Base-by-base conservation (phyloP, 2,113 vertebrate species). In the Agelaius tricolor region DNA sequence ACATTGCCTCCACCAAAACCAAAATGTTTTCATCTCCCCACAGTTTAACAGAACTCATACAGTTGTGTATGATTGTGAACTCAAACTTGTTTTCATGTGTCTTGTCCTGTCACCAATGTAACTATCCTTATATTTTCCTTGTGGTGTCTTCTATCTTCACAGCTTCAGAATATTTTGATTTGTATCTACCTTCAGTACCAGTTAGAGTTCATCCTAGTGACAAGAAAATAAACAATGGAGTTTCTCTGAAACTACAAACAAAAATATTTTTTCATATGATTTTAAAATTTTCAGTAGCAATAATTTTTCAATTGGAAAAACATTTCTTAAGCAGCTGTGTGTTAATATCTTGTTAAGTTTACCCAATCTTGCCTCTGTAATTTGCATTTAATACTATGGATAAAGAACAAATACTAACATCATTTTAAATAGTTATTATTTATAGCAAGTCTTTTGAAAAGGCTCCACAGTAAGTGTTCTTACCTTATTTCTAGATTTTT, bases 401-500 rank as follows among this genome's bases (percentile, higher is more conserved):
- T 27, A 46, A 75, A 63, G 23, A 82, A 9, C 27, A 61, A 89
- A 75, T 39, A 28, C 27, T 82, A 52, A 44, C 19, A 6, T 41
- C 0, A 2, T 11, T 90, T 78, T 57, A 72, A 90, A 55, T 5
- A 14, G 21, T 44, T 83, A 4, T 39, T 77, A 26, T 74, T 89
- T 76, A 58, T 30, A 81, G 22, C 27, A 63, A 31, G 26, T 52
- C 35, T 85, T 83, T 54, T 62, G 35, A 24, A 77, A 62, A 69
- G 33, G 8, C 27, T 11, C 19, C 35, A 33, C 13, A 51, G 3
- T 51, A 80, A 94, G 18, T 91, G 57, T 83, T 72, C 97, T 97
- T 96, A 99, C 99, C 98, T 99, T 99, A 81, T 84, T 97, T 94
- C 98, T 97, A 68, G 97, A 89, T 80, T 94, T 88, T 87, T 97